Base-by-base conservation (phyloP, 2,113 vertebrate genomes). In the Aphelocoma coerulescens region DNA sequence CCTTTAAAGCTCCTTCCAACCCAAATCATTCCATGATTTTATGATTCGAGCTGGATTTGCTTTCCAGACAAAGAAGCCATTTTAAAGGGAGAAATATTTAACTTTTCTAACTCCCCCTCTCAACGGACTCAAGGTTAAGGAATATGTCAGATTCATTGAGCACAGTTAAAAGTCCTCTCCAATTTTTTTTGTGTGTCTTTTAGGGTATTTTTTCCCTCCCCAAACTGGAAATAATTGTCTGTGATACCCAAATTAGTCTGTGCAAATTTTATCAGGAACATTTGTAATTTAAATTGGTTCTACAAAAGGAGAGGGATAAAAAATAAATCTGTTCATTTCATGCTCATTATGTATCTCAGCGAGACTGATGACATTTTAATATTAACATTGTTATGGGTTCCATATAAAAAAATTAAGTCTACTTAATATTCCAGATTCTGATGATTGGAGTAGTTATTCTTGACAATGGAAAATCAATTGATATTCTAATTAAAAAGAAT, bases 211-310 rank as follows among this genome's bases (percentile, higher is more conserved):
- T 84, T n/a, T 8, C 6, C 27, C 7, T 57, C 69, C 41, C 28
- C 49, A 79, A 87, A 73, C 54, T 86, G 69, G 66, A 86, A 95
- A 90, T 90, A 96, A 97, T 95, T 83, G 68, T 35, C 79, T 88
- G 80, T 88, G 95, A 96, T 93, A 95, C 54, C 61, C n/a, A 7
- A 96, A 95, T 95, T 97, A 95, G 77, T 74, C 91, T 80, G 69
- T 78, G 65, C 90, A 91, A 75, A 88, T 95, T 97, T 95, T 96
- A 96, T 93, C 94, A 71, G 21, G 91, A 94, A 28, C 68, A 94
- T 96, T 97, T 97, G 95, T 96, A 96, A 97, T 97, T 97, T 96
- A 97, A 97, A 97, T 97, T 95, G 85, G 58, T 88, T 94, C 84
- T 91, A 76, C 58, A 82, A 92, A 95, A 83, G 66, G 41, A 88